Percentiles rank a stretch among this genome's conserved stretches.
These are phyloP conservation scores for Leucoraja ocellata DNA, from an alignment of 2,797 vertebrate genomes.

Conservation along the genomic window DNA sequence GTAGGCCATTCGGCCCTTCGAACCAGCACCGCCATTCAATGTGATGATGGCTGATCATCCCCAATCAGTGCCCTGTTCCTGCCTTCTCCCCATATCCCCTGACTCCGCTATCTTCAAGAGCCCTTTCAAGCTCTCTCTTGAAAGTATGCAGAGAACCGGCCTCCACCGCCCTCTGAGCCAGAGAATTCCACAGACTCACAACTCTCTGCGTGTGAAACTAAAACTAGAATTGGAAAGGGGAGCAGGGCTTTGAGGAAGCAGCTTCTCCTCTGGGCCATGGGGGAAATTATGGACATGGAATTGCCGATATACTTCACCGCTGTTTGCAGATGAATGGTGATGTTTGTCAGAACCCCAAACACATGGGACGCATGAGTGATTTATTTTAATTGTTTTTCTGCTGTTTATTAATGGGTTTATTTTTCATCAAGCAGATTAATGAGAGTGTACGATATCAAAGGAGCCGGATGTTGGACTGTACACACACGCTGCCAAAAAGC, in stretches of 20 bases:
- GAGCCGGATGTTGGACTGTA: constrained; percentile 39
- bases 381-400: constrained; percentile 14
- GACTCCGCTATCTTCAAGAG: too few species aligned
- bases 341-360: neutral
- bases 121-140: too few species aligned
- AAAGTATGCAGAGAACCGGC: too few species aligned
- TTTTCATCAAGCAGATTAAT: neutral
- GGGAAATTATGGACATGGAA: neutral
- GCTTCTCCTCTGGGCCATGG: neutral
- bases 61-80: too few species aligned
- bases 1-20: too few species aligned
- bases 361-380: neutral
- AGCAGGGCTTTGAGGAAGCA: neutral
- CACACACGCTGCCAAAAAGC: neutral
- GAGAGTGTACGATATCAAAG: constrained; percentile 49
- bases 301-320: neutral
- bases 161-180: too few species aligned
- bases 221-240: too few species aligned
- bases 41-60: too few species aligned
- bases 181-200: too few species aligned
- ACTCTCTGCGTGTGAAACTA: too few species aligned
- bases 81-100: too few species aligned
- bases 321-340: neutral
- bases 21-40: too few species aligned
- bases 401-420: constrained; percentile 27